phyloP scores from a whole-genome alignment of 2,888 invertebrate species.

The Caenorhabditis sp. region DNA sequence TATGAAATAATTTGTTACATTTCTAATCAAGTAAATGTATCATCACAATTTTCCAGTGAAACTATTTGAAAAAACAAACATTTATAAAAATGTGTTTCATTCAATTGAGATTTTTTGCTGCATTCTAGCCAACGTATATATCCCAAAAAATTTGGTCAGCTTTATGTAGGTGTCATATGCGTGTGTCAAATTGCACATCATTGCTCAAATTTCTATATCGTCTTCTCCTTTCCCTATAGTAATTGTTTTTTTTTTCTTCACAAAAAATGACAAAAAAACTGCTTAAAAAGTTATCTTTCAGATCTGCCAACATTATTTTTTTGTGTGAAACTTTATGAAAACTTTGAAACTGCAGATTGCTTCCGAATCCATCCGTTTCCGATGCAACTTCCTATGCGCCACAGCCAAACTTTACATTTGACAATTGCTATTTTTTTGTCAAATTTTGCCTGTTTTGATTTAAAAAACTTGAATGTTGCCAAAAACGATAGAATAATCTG shows the following conservation, averaged over 20 bases:
- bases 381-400: background rate
- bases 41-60: too few relatives aligned
- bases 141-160: background rate
- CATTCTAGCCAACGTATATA: too few relatives aligned
- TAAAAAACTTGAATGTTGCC: too few relatives aligned
- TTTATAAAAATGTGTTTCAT: too few relatives aligned
- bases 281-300: conserved; percentile 11
- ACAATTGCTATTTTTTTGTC: background rate
- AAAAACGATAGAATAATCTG: background rate
- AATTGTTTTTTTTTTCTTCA: conserved; percentile 11
- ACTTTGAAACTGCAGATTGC: background rate
- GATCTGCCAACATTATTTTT: too few relatives aligned
- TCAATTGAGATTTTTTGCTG: too few relatives aligned
- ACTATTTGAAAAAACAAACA: too few relatives aligned
- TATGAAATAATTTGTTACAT: too few relatives aligned
- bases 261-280: background rate
- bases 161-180: background rate
- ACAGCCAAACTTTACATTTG: background rate
- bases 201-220: conserved; percentile 31
- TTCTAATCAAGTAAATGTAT: too few relatives aligned
- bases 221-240: conserved; percentile 14
- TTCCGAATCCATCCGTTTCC: background rate
- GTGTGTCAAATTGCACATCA: conserved; percentile 51
- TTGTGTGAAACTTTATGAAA: too few relatives aligned
- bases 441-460: too few relatives aligned